Percentiles rank a stretch among this genome's conserved stretches.
Conservation (phyloP, 1,140 invertebrate species). For the Aphelenchoides besseyi region DNA sequence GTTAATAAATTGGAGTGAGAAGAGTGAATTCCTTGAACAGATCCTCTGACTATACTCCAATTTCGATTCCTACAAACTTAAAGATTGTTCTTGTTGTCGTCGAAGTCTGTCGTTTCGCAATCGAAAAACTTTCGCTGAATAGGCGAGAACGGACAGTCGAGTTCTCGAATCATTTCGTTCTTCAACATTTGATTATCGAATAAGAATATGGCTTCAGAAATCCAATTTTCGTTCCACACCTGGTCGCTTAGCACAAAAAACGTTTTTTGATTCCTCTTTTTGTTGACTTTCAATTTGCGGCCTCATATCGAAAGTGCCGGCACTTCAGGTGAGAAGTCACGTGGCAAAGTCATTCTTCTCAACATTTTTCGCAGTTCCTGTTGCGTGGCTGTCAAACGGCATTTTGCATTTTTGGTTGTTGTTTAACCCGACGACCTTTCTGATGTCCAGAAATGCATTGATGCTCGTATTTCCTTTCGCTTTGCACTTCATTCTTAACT, state of each 20-base stretch:
- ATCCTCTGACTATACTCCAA: not conserved
- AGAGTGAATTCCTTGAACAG: not conserved
- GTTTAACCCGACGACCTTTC: not conserved
- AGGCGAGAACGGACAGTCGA: too few species aligned
- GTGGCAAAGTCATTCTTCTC: not conserved
- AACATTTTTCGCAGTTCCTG: not conserved
- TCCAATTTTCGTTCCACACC: too few species aligned
- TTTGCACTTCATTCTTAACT: too few species aligned
- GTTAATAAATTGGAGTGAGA: not conserved
- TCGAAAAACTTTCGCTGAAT: too few species aligned
- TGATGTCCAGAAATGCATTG: too few species aligned
- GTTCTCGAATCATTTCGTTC: too few species aligned
- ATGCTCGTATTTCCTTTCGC: slow-evolving; percentile 1
- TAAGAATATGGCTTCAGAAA: too few species aligned
- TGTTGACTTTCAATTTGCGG: not conserved
- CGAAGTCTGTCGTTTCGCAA: too few species aligned
- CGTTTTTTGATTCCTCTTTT: not conserved
- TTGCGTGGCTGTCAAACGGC: not conserved
- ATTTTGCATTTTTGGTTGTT: not conserved
- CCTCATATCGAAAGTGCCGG: not conserved
- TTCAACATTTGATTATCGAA: too few species aligned
- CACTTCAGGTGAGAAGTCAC: not conserved
- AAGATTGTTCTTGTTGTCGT: not conserved
- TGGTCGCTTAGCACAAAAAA: too few species aligned
- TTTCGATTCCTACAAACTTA: not conserved